Evolutionary conservation across 2,888 invertebrate species (phyloP).

Genomic region (Drosophila planitibia): DNA sequence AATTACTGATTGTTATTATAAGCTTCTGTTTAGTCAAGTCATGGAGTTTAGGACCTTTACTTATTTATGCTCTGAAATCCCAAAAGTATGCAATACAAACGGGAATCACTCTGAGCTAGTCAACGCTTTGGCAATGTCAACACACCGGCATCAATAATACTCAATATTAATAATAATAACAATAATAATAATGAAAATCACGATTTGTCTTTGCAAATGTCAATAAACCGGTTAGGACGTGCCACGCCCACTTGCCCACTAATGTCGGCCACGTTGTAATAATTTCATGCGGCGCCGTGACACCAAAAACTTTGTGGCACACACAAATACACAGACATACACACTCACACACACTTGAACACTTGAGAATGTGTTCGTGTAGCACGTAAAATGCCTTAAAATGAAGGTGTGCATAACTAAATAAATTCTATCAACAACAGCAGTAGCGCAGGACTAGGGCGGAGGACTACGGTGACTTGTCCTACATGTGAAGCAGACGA

Average conservation of each 20-base stretch:
- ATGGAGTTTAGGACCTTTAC: neutral
- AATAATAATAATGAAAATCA: constrained; percentile 24
- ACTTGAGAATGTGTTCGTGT: constrained; percentile 64
- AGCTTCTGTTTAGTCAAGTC: neutral
- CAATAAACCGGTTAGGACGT: constrained; percentile 43
- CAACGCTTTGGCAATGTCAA: neutral
- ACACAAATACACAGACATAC: constrained; percentile 12
- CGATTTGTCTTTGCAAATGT: constrained; percentile 39
- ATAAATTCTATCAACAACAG: constrained; percentile 78
- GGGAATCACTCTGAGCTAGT: neutral
- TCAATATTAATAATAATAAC: constrained; percentile 13
- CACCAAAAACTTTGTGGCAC: constrained; percentile 43
- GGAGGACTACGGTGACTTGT: constrained; percentile 29
- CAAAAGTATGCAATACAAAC: neutral
- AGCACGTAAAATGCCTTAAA: constrained; percentile 76
- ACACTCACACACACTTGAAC: constrained; percentile 13
- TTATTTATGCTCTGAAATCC: no score
- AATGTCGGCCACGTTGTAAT: constrained; percentile 18
- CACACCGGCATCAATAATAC: neutral
- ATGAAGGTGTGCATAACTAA: constrained; percentile 81
- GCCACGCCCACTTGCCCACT: constrained; percentile 23
- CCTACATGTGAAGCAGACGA: constrained; percentile 60
- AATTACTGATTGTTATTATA: neutral
- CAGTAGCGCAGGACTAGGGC: constrained; percentile 41
- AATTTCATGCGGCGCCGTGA: constrained; percentile 44